These are phyloP conservation scores for Agrotis exclamationis DNA, from an alignment of 2,888 invertebrate species.

Conservation along the genomic window DNA sequence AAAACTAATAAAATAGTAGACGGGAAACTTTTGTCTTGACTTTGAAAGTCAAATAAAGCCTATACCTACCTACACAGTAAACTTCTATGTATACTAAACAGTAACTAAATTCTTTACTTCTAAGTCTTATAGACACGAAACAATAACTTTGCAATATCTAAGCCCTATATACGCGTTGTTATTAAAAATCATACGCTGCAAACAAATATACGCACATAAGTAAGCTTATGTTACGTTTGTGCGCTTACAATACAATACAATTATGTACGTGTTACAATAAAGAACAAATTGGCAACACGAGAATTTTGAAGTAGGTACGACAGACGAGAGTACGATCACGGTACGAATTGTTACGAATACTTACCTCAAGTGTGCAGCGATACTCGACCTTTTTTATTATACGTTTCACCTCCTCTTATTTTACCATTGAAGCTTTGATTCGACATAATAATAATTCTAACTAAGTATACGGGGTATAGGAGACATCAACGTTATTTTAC, in stretches of 20 bases:
- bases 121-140: background rate
- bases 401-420: slow-evolving; percentile 25
- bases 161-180: background rate
- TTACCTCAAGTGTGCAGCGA: slow-evolving; percentile 35
- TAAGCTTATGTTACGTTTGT: slow-evolving; percentile 5
- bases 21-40: background rate
- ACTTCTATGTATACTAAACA: too few species aligned
- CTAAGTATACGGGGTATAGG: too few species aligned
- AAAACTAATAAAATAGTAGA: background rate
- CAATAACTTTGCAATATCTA: background rate
- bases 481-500: background rate
- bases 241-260: slow-evolving; percentile 31
- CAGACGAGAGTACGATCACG: slow-evolving; percentile 8
- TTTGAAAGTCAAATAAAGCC: background rate
- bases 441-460: background rate
- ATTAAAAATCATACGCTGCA: slow-evolving; percentile 8
- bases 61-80: background rate
- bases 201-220: slow-evolving; percentile 13
- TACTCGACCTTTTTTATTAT: slow-evolving; percentile 43
- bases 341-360: slow-evolving; percentile 32
- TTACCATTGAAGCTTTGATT: slow-evolving; percentile 23
- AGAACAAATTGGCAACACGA: slow-evolving; percentile 42
- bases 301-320: slow-evolving; percentile 29
- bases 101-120: too few species aligned
- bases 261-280: slow-evolving; percentile 36